Evolutionary conservation across 2,797 vertebrate species (phyloP).

Genomic region (Adelosebastes latens): DNA sequence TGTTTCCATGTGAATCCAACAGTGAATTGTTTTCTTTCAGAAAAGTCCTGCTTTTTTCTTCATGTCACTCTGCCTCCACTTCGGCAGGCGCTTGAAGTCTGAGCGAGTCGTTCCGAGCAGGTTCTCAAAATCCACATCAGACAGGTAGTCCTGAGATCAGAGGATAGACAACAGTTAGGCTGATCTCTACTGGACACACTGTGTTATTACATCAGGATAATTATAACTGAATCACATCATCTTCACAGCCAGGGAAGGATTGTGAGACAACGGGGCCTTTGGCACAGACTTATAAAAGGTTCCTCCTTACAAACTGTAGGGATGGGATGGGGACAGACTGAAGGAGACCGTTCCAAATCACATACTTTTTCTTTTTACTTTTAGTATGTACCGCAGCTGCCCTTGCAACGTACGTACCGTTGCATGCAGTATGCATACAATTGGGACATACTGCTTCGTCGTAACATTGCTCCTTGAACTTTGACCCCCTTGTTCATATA

Average conservation of each 20-base stretch:
- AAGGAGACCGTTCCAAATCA: background rate
- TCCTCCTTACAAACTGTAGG: background rate
- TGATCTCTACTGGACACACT: constrained; percentile 46
- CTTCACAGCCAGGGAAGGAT: background rate
- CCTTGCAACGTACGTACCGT: too few relatives aligned
- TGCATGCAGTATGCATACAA: too few relatives aligned
- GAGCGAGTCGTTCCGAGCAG: constrained; percentile 87
- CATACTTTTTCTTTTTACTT: too few relatives aligned
- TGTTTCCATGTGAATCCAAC: background rate
- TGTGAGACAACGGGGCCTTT: background rate
- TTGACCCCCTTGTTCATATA: too few relatives aligned
- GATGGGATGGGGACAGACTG: background rate
- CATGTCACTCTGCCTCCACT: constrained; percentile 90
- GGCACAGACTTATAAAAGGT: background rate
- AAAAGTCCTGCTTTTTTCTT: constrained; percentile 92
- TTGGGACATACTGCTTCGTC: too few relatives aligned
- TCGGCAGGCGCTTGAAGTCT: constrained; percentile 88
- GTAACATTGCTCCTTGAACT: too few relatives aligned
- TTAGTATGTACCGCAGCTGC: too few relatives aligned
- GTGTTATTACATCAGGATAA: constrained; percentile 12
- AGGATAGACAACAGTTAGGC: constrained; percentile 23
- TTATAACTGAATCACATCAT: background rate
- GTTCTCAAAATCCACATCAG: constrained; percentile 87
- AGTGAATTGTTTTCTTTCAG: constrained; percentile 67
- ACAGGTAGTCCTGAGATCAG: constrained; percentile 85